phyloP scores from a whole-genome alignment of 30 jellyfish, hydroid and myxozoan genomes.

The Pseudorhiza aurosa region DNA sequence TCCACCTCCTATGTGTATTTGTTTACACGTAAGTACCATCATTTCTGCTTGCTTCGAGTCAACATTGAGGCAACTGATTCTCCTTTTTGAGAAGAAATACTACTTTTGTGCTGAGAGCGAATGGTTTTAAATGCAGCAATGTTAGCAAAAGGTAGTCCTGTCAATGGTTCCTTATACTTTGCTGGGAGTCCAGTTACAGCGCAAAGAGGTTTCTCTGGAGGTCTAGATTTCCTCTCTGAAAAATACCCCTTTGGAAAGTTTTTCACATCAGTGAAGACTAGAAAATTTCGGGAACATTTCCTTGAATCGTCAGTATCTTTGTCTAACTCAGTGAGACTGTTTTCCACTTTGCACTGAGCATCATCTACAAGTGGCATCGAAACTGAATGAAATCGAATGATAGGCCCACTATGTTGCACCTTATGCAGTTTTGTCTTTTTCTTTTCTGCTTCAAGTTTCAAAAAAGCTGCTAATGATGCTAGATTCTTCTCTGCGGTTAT shows the following conservation, averaged over 20 bases:
- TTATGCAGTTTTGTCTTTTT: slow-evolving; percentile 85
- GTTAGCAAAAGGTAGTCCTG: slow-evolving; percentile 90
- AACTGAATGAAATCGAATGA: slow-evolving; percentile 81
- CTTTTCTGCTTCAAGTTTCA: slow-evolving; percentile 97
- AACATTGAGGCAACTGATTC: not conserved
- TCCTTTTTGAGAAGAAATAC: not conserved
- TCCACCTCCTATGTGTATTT: not conserved
- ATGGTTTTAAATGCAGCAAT: slow-evolving; percentile 77
- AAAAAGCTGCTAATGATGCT: slow-evolving; percentile 96
- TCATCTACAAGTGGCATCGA: slow-evolving; percentile 85
- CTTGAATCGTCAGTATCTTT: not conserved
- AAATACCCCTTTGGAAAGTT: slow-evolving; percentile 81
- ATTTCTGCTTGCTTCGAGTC: slow-evolving; percentile 22
- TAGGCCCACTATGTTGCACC: slow-evolving; percentile 83
- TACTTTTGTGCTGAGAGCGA: slow-evolving; percentile 61
- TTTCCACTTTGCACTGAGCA: slow-evolving; percentile 7
- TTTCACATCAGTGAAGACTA: slow-evolving; percentile 83
- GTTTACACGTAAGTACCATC: not conserved
- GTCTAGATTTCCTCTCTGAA: slow-evolving; percentile 45
- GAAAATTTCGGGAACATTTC: slow-evolving; percentile 79
- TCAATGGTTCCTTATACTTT: slow-evolving; percentile 81
- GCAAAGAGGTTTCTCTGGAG: slow-evolving; percentile 73
- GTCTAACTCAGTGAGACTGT: not conserved
- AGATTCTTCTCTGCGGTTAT: slow-evolving; percentile 84
- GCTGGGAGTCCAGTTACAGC: slow-evolving; percentile 91